These are phyloP conservation scores for Hapalemur alaotrensis DNA, from an alignment of 2,797 vertebrate genomes.

Conservation along the genomic window DNA sequence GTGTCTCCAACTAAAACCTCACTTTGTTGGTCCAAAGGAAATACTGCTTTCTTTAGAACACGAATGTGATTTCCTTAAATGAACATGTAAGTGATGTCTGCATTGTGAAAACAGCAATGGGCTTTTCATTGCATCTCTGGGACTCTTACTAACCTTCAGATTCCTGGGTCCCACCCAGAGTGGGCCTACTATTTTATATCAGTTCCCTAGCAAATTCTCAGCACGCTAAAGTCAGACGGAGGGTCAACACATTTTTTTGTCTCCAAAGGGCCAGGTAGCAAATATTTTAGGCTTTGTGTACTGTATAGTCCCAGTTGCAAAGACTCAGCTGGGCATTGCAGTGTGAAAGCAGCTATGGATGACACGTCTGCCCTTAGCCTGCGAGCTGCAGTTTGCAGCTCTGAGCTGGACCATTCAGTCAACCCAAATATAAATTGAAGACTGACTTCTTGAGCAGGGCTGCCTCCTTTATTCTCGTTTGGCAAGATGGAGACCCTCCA, in stretches of 20 bases:
- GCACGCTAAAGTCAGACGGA: background rate
- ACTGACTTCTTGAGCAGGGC: background rate
- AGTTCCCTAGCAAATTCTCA: background rate
- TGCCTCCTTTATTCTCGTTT: background rate
- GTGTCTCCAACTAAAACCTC: background rate
- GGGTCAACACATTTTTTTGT: background rate
- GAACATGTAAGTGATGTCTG: background rate
- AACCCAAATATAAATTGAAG: background rate
- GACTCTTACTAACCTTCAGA: background rate
- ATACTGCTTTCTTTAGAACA: background rate
- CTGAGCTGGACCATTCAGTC: background rate
- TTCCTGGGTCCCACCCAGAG: background rate
- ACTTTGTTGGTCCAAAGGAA: background rate
- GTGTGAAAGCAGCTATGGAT: rapidly evolving
- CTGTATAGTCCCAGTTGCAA: background rate
- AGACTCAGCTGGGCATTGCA: background rate
- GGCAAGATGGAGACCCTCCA: background rate
- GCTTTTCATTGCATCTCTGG: background rate
- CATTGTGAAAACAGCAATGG: background rate
- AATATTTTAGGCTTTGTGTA: background rate
- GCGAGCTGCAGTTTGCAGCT: rapidly evolving
- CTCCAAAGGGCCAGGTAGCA: background rate
- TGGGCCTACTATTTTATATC: background rate
- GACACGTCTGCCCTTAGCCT: background rate
- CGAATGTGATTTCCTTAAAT: background rate